Percentiles rank a stretch among this genome's conserved stretches.
Evolutionary conservation across 1,140 invertebrate species (phyloP).

Genomic region (Hirudo medicinalis): DNA sequence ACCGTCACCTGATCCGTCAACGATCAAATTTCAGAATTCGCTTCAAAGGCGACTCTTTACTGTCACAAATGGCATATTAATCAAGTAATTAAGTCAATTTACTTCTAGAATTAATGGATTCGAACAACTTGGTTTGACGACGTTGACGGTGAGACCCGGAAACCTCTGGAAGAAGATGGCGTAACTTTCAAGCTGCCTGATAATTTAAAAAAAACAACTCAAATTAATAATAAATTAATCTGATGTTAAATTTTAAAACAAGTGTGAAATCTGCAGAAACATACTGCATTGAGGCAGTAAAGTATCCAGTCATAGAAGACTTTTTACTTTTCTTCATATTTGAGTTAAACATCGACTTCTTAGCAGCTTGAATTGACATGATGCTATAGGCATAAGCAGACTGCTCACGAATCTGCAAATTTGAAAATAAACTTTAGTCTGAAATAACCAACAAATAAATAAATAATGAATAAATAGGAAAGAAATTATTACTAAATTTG

Average conservation of each 20-base stretch:
- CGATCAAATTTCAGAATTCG: background rate
- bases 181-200: too few relatives aligned
- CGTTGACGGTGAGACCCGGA: background rate
- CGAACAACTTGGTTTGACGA: background rate
- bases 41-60: background rate
- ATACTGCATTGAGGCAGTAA: too few relatives aligned
- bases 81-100: background rate
- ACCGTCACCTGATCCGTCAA: background rate
- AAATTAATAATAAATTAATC: too few relatives aligned
- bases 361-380: background rate
- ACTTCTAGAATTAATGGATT: background rate
- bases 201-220: too few relatives aligned
- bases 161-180: background rate
- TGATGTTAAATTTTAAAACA: too few relatives aligned
- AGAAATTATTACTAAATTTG: too few relatives aligned
- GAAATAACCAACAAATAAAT: too few relatives aligned
- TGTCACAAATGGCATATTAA: too few relatives aligned
- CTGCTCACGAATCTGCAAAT: slow-evolving; percentile 11
- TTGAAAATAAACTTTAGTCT: background rate
- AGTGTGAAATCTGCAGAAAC: too few relatives aligned
- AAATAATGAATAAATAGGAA: too few relatives aligned
- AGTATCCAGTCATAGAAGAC: background rate
- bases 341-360: slow-evolving; percentile 3
- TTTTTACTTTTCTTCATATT: slow-evolving; percentile 6
- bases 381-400: slow-evolving; percentile 5